Evolutionary conservation across 1,140 invertebrate species (phyloP).

Genomic region (Apis cerana): DNA sequence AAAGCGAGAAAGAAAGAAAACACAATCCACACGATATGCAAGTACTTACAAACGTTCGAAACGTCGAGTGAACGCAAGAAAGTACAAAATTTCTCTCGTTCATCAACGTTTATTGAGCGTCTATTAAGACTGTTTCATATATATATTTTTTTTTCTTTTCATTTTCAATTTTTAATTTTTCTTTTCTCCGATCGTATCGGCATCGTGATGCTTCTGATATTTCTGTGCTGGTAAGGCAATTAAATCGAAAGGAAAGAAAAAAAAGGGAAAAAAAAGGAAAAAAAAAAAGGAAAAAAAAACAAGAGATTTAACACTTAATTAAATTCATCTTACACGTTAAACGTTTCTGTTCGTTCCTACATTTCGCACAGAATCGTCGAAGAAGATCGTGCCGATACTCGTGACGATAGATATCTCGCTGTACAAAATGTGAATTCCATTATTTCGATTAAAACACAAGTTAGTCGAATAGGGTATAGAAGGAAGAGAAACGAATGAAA

Average conservation of each 20-base stretch:
- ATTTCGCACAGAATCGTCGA: background rate
- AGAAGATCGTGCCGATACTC: slow-evolving; percentile 5
- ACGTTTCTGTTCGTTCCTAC: background rate
- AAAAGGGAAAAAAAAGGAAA: background rate
- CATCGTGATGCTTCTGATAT: background rate
- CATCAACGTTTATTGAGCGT: slow-evolving; percentile 56
- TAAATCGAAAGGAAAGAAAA: background rate
- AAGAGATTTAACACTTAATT: background rate
- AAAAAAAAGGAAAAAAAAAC: background rate
- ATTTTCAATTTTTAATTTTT: background rate
- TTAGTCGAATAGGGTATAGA: background rate
- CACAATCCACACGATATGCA: slow-evolving; percentile 57
- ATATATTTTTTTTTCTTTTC: background rate
- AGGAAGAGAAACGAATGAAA: background rate
- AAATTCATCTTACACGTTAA: background rate
- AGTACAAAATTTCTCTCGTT: slow-evolving; percentile 30
- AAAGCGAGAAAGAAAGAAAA: slow-evolving; percentile 32
- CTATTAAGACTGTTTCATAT: slow-evolving; percentile 24
- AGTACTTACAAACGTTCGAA: slow-evolving; percentile 58
- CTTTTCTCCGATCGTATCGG: background rate
- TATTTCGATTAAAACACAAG: slow-evolving; percentile 30
- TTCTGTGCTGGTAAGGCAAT: background rate
- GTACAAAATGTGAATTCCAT: slow-evolving; percentile 22
- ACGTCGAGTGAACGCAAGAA: slow-evolving; percentile 50
- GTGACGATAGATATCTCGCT: background rate